A percentile compares a stretch with the other conserved stretches of the same genome.
Evolutionary conservation across 2,113 vertebrate genomes (phyloP).

Genomic region (Natator depressus): DNA sequence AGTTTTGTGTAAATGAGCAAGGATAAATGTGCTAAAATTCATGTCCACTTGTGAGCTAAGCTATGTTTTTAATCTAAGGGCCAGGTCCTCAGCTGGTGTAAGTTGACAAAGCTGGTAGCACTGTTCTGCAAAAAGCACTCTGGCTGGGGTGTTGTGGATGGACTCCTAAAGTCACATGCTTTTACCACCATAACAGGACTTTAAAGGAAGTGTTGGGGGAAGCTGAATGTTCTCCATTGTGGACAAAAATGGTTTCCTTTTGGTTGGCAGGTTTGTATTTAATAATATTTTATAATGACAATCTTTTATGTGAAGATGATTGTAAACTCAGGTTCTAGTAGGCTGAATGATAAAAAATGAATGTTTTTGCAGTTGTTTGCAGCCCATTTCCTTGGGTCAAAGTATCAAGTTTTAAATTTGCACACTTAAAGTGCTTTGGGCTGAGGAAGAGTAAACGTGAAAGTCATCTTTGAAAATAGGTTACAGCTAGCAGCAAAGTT

Average conservation of each 20-base stretch:
- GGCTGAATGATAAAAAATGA: slow-evolving; percentile 46
- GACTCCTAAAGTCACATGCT: not conserved
- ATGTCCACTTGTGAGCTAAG: not conserved
- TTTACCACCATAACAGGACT: not conserved
- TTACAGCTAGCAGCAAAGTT: not conserved
- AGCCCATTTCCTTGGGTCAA: slow-evolving; percentile 47
- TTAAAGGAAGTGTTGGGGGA: not conserved
- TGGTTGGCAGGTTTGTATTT: slow-evolving; percentile 6
- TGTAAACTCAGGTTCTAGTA: slow-evolving; percentile 8
- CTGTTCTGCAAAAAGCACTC: not conserved
- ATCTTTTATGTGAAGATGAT: slow-evolving; percentile 21
- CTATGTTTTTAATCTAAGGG: not conserved
- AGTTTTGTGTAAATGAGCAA: too few relatives aligned
- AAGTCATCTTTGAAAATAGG: not conserved
- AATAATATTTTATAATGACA: slow-evolving; percentile 1
- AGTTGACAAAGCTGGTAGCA: not conserved
- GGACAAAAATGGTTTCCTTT: not conserved
- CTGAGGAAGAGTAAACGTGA: not conserved
- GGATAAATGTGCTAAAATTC: too few relatives aligned
- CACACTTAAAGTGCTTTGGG: not conserved
- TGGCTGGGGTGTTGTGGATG: not conserved
- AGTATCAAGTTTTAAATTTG: slow-evolving; percentile 59
- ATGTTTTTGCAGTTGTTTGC: slow-evolving; percentile 66
- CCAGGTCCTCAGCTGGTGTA: not conserved
- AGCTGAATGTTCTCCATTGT: too few relatives aligned